Base-by-base conservation (phyloP, 1,140 invertebrate species). In the Apis mellifera region DNA sequence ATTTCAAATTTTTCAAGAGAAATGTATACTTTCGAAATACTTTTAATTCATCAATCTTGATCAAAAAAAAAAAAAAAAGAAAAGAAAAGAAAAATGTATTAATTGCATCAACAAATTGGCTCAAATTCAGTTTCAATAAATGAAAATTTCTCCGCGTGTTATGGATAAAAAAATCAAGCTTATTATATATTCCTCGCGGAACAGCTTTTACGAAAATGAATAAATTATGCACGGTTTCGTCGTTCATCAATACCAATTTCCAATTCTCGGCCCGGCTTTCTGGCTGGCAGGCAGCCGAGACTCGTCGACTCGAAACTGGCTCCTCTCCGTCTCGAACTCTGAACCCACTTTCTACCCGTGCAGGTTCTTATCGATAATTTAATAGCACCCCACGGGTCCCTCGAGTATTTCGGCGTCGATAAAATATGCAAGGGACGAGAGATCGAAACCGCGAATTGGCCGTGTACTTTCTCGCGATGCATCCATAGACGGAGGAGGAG, bases 311-410 rank as follows among this genome's bases (percentile, higher is more conserved):
- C 32, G 42, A 82, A 65, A 55, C 65, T 54, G 32, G 62, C 70
- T 74, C 11, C 62, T 60, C 32, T 48, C 21, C 26, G 23, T 64
- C 12, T 11, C 42, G 54, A 74, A 80, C 15, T 73, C 42, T 32
- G 42, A 55, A 55, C 21, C 26, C 54, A 26, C 55, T 23, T 57
- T 60, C 75, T 55, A 17, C n/a, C n/a, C 65, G 23, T 26, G 2
- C 55, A 71, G 76, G 59, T 52, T 78, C 76, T 60, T 78, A 78
- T 83, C 62, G 70, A 74, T 80, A 83, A 83, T 83, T 83, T 79
- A 79, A 83, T 83, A 57, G n/a, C 52, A 17, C 42, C 15, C 19
- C 9, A 23, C 21, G 21, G 70, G 19, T 55, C 48, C 26, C 55
- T 42, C 70, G 69, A 68, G 80, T 68, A 83, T 83, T 73, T 83